phyloP scores from a whole-genome alignment of 2,113 vertebrate species.

The Corythornis vintsioides region DNA sequence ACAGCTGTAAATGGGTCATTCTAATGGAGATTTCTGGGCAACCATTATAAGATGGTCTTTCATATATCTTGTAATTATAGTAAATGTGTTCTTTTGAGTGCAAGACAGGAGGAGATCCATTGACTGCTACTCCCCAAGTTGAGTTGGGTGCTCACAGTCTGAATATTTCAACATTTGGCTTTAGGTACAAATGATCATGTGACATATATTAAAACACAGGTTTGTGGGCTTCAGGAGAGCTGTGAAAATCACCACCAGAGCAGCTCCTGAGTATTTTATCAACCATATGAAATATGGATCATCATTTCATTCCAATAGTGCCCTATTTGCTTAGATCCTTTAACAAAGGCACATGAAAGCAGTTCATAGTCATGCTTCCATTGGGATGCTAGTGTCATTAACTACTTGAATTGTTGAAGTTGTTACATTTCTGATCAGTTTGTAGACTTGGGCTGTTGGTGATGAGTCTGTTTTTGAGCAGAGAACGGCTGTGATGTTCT shows the following conservation, averaged over 20 bases:
- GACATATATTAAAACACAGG: neutral
- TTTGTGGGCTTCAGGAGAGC: neutral
- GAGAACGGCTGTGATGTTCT: slow-evolving; percentile 78
- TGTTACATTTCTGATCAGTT: neutral
- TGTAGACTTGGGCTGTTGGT: neutral
- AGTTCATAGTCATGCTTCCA: fast-evolving
- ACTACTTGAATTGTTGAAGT: neutral
- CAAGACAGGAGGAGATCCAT: neutral
- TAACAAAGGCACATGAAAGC: neutral
- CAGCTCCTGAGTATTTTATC: neutral
- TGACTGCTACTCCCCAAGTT: neutral
- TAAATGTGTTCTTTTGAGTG: neutral
- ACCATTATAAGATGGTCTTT: neutral
- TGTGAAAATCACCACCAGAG: neutral
- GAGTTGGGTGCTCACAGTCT: neutral
- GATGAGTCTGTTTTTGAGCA: slow-evolving; percentile 2
- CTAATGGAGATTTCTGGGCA: neutral
- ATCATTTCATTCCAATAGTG: neutral
- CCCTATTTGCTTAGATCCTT: neutral
- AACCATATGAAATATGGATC: neutral
- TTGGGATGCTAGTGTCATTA: neutral
- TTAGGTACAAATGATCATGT: neutral
- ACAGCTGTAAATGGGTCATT: neutral
- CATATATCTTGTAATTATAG: neutral
- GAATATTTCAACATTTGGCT: neutral